These are phyloP conservation scores for Rallus crepitans DNA, from an alignment of 2,797 vertebrate species.

Conservation along the genomic window DNA sequence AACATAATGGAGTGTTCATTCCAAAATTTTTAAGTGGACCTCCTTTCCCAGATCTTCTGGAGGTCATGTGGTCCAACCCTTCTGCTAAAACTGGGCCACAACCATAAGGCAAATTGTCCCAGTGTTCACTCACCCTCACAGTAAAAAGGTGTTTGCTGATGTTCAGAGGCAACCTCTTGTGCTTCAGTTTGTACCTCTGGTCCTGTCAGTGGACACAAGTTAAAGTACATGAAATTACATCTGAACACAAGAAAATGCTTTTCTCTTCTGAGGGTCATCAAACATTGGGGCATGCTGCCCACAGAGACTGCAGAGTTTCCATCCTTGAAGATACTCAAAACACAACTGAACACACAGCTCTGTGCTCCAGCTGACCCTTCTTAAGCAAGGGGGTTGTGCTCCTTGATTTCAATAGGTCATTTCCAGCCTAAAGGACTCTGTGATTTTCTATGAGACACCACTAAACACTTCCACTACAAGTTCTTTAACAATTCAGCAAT, in stretches of 20 bases:
- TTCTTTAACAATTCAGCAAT: neutral
- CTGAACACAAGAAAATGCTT: neutral
- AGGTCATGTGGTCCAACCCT: neutral
- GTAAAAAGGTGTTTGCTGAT: neutral
- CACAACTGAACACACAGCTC: neutral
- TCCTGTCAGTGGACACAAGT: neutral
- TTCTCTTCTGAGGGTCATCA: neutral
- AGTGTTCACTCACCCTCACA: neutral
- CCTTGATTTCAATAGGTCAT: neutral
- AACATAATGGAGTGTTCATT: neutral
- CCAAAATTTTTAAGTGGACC: neutral
- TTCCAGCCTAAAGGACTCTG: neutral
- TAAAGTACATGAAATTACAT: neutral
- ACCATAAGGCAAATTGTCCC: neutral
- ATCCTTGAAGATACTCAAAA: neutral
- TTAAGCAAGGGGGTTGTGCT: neutral
- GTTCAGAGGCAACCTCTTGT: neutral
- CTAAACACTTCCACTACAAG: neutral
- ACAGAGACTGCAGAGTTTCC: neutral
- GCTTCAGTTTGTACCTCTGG: neutral
- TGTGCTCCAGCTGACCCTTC: neutral
- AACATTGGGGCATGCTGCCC: neutral
- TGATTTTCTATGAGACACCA: neutral
- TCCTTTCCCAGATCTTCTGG: neutral
- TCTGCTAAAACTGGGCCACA: neutral